Base-by-base conservation (phyloP, 2,797 vertebrate species). In the Bradypodion pumilum region DNA sequence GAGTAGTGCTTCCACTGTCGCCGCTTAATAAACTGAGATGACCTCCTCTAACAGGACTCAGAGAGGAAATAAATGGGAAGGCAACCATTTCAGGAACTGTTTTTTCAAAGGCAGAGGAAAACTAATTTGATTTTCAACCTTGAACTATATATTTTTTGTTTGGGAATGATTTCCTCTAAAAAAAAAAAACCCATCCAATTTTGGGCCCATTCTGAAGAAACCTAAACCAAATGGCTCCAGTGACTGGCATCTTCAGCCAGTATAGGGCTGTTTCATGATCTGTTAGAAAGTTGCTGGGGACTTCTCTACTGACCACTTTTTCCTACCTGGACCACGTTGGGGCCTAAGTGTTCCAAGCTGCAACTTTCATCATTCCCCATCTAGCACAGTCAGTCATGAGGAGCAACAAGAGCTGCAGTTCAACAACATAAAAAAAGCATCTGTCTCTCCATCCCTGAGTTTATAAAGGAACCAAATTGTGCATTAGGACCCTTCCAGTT, bases 21-120 rank as follows among this genome's bases (percentile, higher is more conserved):
- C 1, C 86, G 78, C 85, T 87, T 63, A 12, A 89, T 70, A 32
- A 81, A 72, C 21, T 85, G 13, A 69, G 13, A 44, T 80, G 66
- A 19, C 78, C 32, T 89, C 29, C 37, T 49, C 5, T 10, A 29
- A 69, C 82, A 40, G 2, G 21, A 69, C 0, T 0, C 2, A 85
- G 63, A 63, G 80, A 9, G 0, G 4, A 13, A n/a, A 84, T 59
- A 80, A 32, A 89, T 79, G 4, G 5, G 13, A 76, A 79, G 35
- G 15, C 25, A 81, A 56, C 35, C 52, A 62, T 85, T 85, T 81
- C 56, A 76, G 70, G 56, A 69, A 42, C 74, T 70, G 52, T 12
- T 32, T 32, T 81, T 19, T 77, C 27, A 6, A 32, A 70, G 29
- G 35, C 27, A 42, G 73, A 68, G 49, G 59, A 62, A 77, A 62